Percentiles rank a stretch among this genome's conserved stretches.
phyloP scores from a whole-genome alignment of 2,113 vertebrate genomes.

The Grantiella picta region DNA sequence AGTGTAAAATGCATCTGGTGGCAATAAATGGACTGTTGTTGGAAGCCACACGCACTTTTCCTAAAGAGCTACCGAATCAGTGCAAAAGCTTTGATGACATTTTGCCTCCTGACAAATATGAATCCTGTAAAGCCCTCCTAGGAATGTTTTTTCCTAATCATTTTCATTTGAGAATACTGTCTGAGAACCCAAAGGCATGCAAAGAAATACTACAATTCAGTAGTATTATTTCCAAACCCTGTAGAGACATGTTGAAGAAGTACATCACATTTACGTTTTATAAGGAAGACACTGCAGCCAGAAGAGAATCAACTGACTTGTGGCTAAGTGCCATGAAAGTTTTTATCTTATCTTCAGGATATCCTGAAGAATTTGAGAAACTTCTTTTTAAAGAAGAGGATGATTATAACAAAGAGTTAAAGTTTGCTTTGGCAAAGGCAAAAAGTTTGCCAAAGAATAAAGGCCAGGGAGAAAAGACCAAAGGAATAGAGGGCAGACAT shows the following conservation, averaged over 20 bases:
- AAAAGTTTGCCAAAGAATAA: neutral
- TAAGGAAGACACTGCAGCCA: conserved; percentile 11
- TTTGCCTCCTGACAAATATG: conserved; percentile 47
- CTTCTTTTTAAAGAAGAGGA: conserved; percentile 72
- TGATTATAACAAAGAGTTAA: conserved; percentile 64
- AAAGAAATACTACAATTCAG: conserved; percentile 64
- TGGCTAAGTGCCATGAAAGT: conserved; percentile 74
- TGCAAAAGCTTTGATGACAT: conserved; percentile 56
- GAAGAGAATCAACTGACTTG: conserved; percentile 77
- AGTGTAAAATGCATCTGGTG: conserved; percentile 70
- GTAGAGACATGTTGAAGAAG: conserved; percentile 55
- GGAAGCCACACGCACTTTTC: conserved; percentile 64
- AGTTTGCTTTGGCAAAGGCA: neutral
- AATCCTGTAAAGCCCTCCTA: conserved; percentile 64
- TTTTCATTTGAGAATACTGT: conserved; percentile 77
- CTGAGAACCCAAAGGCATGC: conserved; percentile 69
- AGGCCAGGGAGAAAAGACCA: conserved; percentile 25
- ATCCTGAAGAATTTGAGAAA: conserved; percentile 72
- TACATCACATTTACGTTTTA: conserved; percentile 64
- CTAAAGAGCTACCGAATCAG: conserved; percentile 53
- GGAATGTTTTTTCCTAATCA: conserved; percentile 72
- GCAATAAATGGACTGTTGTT: conserved; percentile 72
- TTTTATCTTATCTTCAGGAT: conserved; percentile 67
- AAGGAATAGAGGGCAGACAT: conserved; percentile 64
- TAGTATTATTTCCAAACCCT: conserved; percentile 38